Evolutionary conservation across 2,888 invertebrate species (phyloP).

Genomic region (Conomelus anceps): DNA sequence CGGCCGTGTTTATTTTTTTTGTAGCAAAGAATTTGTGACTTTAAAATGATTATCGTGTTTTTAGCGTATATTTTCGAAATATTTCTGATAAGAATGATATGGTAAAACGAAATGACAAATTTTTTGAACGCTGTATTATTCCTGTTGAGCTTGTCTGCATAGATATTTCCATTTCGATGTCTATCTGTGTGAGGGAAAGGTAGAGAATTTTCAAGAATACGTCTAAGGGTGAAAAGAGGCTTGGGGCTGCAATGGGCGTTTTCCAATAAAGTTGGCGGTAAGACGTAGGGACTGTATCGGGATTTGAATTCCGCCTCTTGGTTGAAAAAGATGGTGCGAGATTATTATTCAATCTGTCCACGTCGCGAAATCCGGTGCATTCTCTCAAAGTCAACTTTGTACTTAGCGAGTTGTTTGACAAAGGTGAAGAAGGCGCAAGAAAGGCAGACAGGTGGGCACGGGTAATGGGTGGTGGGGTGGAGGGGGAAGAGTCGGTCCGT

Average conservation of each 20-base stretch:
- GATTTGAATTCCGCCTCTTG: background rate
- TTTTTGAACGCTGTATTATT: background rate
- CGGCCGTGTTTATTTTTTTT: too few relatives aligned
- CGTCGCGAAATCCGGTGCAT: constrained; percentile 3
- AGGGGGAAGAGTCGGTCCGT: background rate
- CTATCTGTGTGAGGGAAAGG: background rate
- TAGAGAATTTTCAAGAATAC: background rate
- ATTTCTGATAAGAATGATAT: too few relatives aligned
- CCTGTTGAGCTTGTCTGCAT: background rate
- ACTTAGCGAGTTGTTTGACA: constrained; percentile 12
- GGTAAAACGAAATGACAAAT: too few relatives aligned
- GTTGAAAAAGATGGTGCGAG: background rate
- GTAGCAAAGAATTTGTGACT: too few relatives aligned
- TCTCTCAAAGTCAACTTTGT: constrained; percentile 12
- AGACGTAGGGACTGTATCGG: background rate
- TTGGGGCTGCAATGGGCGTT: background rate
- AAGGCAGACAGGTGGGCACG: background rate
- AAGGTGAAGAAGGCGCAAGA: background rate
- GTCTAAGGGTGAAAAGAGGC: background rate
- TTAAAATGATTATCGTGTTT: too few relatives aligned
- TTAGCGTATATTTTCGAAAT: too few relatives aligned
- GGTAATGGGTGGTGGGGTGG: background rate
- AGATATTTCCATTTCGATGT: background rate
- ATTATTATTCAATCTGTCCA: constrained; percentile 12
- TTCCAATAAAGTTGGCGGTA: background rate